Conservation (phyloP, 2,113 vertebrate genomes). For the Zapornia atra region DNA sequence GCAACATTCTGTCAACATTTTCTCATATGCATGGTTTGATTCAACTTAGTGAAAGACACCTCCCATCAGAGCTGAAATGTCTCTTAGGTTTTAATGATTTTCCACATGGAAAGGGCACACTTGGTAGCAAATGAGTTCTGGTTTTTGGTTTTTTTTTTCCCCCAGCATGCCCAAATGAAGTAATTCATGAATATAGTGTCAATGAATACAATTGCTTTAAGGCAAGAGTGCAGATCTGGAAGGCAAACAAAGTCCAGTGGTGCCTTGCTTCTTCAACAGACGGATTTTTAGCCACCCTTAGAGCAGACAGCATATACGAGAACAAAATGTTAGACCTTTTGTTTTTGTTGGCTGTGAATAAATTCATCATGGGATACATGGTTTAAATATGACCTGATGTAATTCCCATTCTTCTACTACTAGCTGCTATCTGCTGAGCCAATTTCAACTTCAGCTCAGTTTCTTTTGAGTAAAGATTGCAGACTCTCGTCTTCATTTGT, state of each 20-base stretch:
- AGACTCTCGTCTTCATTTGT: not conserved
- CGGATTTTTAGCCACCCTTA: not conserved
- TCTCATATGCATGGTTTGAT: slow-evolving; percentile 19
- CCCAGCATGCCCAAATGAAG: not conserved
- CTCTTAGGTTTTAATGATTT: slow-evolving; percentile 39
- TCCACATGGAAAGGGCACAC: not conserved
- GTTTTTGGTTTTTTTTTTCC: not conserved
- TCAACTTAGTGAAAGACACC: slow-evolving; percentile 47
- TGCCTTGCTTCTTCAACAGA: slow-evolving; percentile 24
- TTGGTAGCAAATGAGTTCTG: not conserved
- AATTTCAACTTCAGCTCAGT: slow-evolving; percentile 43
- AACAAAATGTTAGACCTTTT: slow-evolving; percentile 56
- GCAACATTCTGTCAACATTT: slow-evolving; percentile 39
- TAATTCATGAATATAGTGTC: not conserved
- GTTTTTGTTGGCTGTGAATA: slow-evolving; percentile 57
- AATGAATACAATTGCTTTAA: slow-evolving; percentile 5
- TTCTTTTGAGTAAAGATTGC: slow-evolving; percentile 31
- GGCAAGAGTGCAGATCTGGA: not conserved
- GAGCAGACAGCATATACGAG: not conserved
- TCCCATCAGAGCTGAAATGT: slow-evolving; percentile 12
- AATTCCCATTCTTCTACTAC: slow-evolving; percentile 51
- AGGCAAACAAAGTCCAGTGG: slow-evolving; percentile 3
- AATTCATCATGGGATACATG: slow-evolving; percentile 47
- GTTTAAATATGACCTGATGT: slow-evolving; percentile 51
- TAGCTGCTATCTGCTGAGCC: slow-evolving; percentile 49